Evolutionary conservation across 1,140 invertebrate genomes (phyloP), one percentile per base, ranked within the genome.

Genomic region (Lordiphosa collinella): DNA sequence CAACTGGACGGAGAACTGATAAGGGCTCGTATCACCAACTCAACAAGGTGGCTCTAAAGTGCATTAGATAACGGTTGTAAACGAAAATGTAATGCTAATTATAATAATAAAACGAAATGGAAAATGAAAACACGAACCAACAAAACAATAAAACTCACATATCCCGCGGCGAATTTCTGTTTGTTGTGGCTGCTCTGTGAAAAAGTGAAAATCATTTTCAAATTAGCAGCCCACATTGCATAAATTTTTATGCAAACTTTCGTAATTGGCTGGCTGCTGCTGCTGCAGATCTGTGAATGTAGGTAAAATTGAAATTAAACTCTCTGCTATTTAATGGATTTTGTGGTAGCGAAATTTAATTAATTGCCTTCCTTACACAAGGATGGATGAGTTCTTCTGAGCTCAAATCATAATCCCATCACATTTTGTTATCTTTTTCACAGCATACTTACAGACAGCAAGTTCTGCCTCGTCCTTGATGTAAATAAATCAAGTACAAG

Each of bases 1-100:
- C 92, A 80, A 93, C 92, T 93, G 92, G 92, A 93, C 92, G 92
- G 92, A 93, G 92, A 93, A 93, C 92, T 93, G 92, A 93, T 93
- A 93, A 93, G 92, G 92, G 92, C 92, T 92, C 91, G 91, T 92
- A 92, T 88, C 87, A 86, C 87, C 87, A 71, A 89, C 76, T 91
- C 86, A 91, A 80, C 86, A 52, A 43, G 32, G 36, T 40, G 9
- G 10, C 25, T 2, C 25, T 8, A 29, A 29, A 29, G 25, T 29
- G 25, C 25, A 29, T 29, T 29, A 29, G 25, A 29, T 29, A 29
- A 29, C 6, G 18, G 1, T 18, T 16, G 1, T 16, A 16, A 1
- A 18, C n/a, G n/a, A 18, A 18, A 18, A 18, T 18, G 16, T 18
- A 18, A 4, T 18, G 16, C 18, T 4, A 18, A 18, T 18, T 18